Base-by-base conservation (phyloP, 2,113 vertebrate species). In the Melanotaenia duboulayi region DNA sequence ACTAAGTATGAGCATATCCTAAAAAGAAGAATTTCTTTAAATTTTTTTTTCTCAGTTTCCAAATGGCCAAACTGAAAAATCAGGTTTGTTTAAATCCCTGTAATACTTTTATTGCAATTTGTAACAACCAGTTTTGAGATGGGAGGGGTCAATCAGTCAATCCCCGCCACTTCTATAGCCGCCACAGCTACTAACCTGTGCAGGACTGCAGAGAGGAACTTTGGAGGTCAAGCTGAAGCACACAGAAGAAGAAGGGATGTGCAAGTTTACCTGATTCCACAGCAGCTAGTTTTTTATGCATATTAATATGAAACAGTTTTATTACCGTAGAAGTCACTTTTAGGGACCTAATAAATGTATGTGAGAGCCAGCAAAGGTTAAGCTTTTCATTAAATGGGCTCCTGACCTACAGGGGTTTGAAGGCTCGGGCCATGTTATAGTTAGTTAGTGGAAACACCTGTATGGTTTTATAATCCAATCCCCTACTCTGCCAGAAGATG, bases 401-500 rank as follows among this genome's bases (percentile, higher is more conserved):
- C 20, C 14, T 49, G 22, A 28, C 11, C 9, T 35, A 35, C 32
- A 35, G 4, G 4, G 32, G 32, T 20, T 7, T 4, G 10, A 28
- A 25, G 12, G 22, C 8, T 19, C 14, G 24, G 17, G 23, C 3
- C 25, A 35, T 39, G 22, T 25, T 12, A 9, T 3, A 42, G 0
- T 20, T n/a, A 4, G 11, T 51, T 54, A 57, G 35, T 61, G 22
- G 56, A 17, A 24, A 74, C 13, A 39, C 35, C 44, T 50, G 12
- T 37, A 23, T 24, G 17, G 51, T 28, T 49, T 17, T 44, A 39
- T 22, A 10, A 23, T 23, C 40, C 6, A 16, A 22, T 58, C 52
- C 60, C 39, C 25, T 60, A 13, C 42, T 52, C 72, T 60, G 24
- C 24, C 25, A 16, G 52, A 37, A 62, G 11, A 40, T 40, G 50